Evolutionary conservation across 2,113 vertebrate genomes (phyloP).

Genomic region (Panurus biarmicus): DNA sequence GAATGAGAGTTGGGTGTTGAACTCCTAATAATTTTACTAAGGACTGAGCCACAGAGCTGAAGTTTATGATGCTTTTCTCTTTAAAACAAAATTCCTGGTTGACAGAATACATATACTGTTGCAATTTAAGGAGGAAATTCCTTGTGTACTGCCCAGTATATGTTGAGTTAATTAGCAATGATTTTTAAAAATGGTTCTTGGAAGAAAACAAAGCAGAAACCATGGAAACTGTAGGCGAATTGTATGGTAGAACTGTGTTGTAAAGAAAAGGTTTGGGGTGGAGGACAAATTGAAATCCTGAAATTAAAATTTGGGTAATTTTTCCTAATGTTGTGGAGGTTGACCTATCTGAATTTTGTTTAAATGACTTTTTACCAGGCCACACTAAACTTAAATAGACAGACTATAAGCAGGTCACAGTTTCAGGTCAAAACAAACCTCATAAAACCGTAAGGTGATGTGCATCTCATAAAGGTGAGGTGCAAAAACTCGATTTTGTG

Average conservation of each 20-base stretch:
- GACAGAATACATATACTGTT: not conserved
- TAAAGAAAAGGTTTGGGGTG: not conserved
- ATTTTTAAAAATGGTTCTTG: not conserved
- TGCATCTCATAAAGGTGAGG: not conserved
- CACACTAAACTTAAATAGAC: not conserved
- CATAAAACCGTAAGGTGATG: not conserved
- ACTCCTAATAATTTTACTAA: not conserved
- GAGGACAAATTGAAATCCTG: not conserved
- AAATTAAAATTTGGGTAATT: not conserved
- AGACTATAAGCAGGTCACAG: not conserved
- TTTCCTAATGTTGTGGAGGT: not conserved
- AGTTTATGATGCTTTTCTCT: not conserved
- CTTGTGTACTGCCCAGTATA: not conserved
- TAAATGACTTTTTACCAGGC: not conserved
- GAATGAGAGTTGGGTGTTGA: not conserved
- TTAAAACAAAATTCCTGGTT: not conserved
- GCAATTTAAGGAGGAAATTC: not conserved
- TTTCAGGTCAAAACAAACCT: not conserved
- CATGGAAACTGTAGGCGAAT: not conserved
- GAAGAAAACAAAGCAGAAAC: not conserved
- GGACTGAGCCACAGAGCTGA: not conserved
- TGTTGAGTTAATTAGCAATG: not conserved
- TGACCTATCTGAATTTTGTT: not conserved
- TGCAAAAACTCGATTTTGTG: not conserved
- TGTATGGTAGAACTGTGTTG: not conserved